Percentiles rank a stretch among this genome's conserved stretches.
phyloP scores from a whole-genome alignment of 23 tunicate species.

The Aplidium turbinatum region DNA sequence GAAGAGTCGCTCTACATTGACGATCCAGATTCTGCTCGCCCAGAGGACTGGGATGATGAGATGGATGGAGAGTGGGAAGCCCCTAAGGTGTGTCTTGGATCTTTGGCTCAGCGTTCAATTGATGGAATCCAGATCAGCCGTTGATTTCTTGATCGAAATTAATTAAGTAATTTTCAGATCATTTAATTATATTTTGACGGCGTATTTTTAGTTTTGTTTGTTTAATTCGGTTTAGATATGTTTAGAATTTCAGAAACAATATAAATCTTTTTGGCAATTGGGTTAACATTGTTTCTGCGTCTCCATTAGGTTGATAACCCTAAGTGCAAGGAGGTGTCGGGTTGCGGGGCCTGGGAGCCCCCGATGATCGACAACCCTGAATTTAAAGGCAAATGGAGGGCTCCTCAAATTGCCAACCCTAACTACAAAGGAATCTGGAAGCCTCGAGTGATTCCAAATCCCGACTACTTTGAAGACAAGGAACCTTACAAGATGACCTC shows the following conservation, averaged over 20 bases:
- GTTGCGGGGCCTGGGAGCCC: slow-evolving; percentile 94
- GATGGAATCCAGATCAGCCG: too few species aligned
- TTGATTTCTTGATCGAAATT: too few species aligned
- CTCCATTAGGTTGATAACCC: slow-evolving; percentile 68
- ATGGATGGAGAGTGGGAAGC: slow-evolving; percentile 99
- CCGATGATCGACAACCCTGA: slow-evolving; percentile 80
- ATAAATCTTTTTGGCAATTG: too few species aligned
- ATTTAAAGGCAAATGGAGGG: slow-evolving; percentile 89
- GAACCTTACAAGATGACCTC: slow-evolving; percentile 85
- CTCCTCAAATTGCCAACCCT: slow-evolving; percentile 83
- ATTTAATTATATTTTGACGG: too few species aligned
- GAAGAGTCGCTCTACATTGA: slow-evolving; percentile 73
- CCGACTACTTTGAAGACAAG: slow-evolving; percentile 79
- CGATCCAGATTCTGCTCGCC: slow-evolving; percentile 83
- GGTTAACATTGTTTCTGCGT: neutral
- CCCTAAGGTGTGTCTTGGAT: slow-evolving; percentile 58
- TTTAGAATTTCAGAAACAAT: too few species aligned
- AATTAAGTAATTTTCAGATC: too few species aligned
- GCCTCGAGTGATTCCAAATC: slow-evolving; percentile 88
- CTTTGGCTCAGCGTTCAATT: too few species aligned
- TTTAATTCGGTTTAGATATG: too few species aligned
- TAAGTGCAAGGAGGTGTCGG: slow-evolving; percentile 71
- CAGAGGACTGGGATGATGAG: slow-evolving; percentile 98
- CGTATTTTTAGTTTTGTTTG: too few species aligned
- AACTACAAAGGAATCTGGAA: slow-evolving; percentile 90